Conservation (phyloP, 2,888 invertebrate genomes). For the Thyatira batis region DNA sequence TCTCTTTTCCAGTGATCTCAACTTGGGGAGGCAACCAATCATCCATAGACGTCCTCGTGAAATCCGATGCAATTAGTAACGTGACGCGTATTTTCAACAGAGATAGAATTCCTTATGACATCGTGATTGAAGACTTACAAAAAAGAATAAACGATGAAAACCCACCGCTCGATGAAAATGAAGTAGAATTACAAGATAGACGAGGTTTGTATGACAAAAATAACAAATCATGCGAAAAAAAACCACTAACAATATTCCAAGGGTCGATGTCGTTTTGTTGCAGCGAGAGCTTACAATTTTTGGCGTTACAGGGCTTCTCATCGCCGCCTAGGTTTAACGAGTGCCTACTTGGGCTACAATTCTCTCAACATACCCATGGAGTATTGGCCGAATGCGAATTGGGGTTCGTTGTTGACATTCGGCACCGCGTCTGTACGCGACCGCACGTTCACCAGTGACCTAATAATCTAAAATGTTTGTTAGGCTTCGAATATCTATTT, state of each 20-base stretch:
- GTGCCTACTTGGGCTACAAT: conserved; percentile 79
- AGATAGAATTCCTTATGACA: conserved; percentile 84
- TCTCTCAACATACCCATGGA: conserved; percentile 81
- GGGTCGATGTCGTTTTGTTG: conserved; percentile 71
- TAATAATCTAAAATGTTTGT: conserved; percentile 32
- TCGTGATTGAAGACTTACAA: conserved; percentile 91
- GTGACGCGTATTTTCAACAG: conserved; percentile 84
- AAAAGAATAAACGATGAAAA: conserved; percentile 90
- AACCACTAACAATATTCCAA: conserved; percentile 57
- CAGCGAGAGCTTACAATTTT: conserved; percentile 82
- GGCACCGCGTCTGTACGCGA: conserved; percentile 49
- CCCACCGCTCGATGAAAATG: conserved; percentile 86
- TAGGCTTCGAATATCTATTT: background rate
- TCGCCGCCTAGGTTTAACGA: conserved; percentile 67
- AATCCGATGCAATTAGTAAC: conserved; percentile 83
- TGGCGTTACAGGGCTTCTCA: conserved; percentile 80
- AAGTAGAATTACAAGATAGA: conserved; percentile 85
- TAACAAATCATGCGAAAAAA: conserved; percentile 9
- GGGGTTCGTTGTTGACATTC: conserved; percentile 81
- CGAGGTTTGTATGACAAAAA: conserved; percentile 78
- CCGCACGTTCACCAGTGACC: conserved; percentile 41
- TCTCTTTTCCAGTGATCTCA: conserved; percentile 77
- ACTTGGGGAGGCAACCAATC: conserved; percentile 86
- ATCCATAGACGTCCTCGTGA: conserved; percentile 87
- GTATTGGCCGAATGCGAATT: conserved; percentile 83